These are phyloP conservation scores for Anarrhichthys ocellatus DNA, from an alignment of 2,113 vertebrate genomes.

Conservation along the genomic window DNA sequence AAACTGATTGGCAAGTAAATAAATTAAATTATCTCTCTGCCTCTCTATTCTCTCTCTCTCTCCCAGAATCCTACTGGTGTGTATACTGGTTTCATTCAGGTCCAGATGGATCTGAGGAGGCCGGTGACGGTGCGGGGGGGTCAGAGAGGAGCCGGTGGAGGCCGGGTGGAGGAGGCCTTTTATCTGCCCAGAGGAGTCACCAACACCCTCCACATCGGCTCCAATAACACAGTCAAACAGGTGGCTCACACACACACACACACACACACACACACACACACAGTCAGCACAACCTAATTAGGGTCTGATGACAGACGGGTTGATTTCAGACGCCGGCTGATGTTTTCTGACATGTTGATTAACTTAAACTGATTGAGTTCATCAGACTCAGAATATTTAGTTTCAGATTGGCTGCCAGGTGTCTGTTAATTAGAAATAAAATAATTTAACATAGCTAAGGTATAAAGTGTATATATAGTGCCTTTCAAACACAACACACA, in stretches of 20 bases:
- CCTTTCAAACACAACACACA: neutral
- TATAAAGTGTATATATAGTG: neutral
- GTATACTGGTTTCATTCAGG: conserved; percentile 98
- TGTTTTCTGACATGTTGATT: neutral
- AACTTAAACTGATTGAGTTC: neutral
- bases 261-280: conserved; percentile 16
- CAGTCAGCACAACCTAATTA: conserved; percentile 25
- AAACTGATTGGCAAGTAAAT: too few species aligned
- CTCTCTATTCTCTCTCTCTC: conserved; percentile 29
- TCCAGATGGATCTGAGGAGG: conserved; percentile 93
- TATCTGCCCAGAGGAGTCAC: conserved; percentile 85
- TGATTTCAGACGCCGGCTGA: neutral
- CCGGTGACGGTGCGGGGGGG: conserved; percentile 87
- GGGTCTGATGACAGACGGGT: conserved; percentile 36
- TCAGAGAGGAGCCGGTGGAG: conserved; percentile 64
- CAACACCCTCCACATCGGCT: conserved; percentile 97
- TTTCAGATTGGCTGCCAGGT: neutral
- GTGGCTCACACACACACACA: conserved; percentile 73
- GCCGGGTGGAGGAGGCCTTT: conserved; percentile 84
- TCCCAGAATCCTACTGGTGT: conserved; percentile 85
- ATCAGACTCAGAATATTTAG: neutral
- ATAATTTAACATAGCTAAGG: neutral
- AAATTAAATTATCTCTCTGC: neutral
- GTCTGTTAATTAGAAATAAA: neutral
- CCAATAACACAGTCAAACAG: conserved; percentile 91